Base-by-base conservation (phyloP, 2,113 vertebrate species). In the Bothrops jararaca region DNA sequence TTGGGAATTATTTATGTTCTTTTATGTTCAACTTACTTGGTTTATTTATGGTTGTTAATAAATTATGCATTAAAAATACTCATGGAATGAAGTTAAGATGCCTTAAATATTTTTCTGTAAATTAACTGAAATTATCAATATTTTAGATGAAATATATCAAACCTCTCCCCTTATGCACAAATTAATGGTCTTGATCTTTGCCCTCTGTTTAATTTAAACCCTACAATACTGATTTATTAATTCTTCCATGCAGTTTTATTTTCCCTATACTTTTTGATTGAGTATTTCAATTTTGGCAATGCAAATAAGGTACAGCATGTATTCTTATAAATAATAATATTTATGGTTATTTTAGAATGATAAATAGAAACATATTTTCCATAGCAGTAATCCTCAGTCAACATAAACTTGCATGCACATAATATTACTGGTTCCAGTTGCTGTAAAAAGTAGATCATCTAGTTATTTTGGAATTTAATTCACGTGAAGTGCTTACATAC, bases 361-460 rank as follows among this genome's bases (percentile, higher is more conserved):
- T n/a, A 58, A 85, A 91, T 39, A 4, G 12, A 58, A 88, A n/a
- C 50, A 56, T 7, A 26, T 54, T 53, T 86, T 80, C 50, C 39
- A 91, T 29, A 15, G 1, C 39, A 56, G 0, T 85, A 29, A 86
- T 50, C 12, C 8, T 80, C 42, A 85, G 8, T 53, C 45, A 85
- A 3, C 26, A 48, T 91, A 85, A 29, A 86, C 60, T 54, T 69
- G 4, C 29, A 34, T 29, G 18, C 56, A 48, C 85, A 42, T 89
- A 86, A 87, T 52, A 18, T 6, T 42, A 80, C 42, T 87, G 52
- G 60, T 26, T 93, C 88, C 93, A 60, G 92, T 93, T 91, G 89
- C 95, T 56, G 57, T 0, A 88, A 90, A 92, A 92, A 80, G 64
- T 56, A 45, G 45, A 29, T 15, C 34, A 86, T 89, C 74, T 50